These are phyloP conservation scores for Cheilinus undulatus DNA, from an alignment of 2,113 vertebrate genomes.

Conservation along the genomic window DNA sequence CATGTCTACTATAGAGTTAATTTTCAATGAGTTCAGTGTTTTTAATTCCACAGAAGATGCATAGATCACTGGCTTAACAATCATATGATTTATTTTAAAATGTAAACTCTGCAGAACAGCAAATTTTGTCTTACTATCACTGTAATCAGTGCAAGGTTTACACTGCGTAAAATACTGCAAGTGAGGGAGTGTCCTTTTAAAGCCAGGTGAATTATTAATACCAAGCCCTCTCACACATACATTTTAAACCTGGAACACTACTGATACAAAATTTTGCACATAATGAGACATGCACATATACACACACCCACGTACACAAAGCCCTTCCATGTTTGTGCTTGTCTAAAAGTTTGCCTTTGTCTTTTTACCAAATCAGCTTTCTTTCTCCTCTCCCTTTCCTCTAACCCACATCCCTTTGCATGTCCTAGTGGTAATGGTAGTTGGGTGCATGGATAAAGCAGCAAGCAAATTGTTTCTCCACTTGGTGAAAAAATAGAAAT, in stretches of 20 bases:
- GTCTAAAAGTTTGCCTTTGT: slow-evolving; percentile 71
- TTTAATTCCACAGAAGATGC: slow-evolving; percentile 71
- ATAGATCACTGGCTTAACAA: slow-evolving; percentile 77
- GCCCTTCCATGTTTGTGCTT: slow-evolving; percentile 71
- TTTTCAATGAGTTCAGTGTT: slow-evolving; percentile 40
- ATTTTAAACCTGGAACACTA: slow-evolving; percentile 26
- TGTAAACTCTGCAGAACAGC: slow-evolving; percentile 54
- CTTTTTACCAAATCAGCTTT: slow-evolving; percentile 68
- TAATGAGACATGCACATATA: slow-evolving; percentile 33
- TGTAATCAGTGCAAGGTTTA: slow-evolving; percentile 81
- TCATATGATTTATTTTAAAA: too few relatives aligned
- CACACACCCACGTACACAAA: slow-evolving; percentile 37
- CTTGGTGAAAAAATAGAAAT: slow-evolving; percentile 82
- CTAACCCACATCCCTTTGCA: slow-evolving; percentile 84
- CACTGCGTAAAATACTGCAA: slow-evolving; percentile 78
- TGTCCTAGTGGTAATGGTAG: slow-evolving; percentile 99
- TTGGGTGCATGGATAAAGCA: slow-evolving; percentile 99
- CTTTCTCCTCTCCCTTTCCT: slow-evolving; percentile 45
- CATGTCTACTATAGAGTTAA: slow-evolving; percentile 46
- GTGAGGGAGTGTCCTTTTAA: slow-evolving; percentile 81
- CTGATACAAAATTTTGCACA: slow-evolving; percentile 39
- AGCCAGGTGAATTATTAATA: slow-evolving; percentile 79
- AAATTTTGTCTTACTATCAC: slow-evolving; percentile 78
- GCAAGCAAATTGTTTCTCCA: slow-evolving; percentile 94
- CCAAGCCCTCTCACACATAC: slow-evolving; percentile 36